Conservation (phyloP, 92 coral and sea anemone genomes). For the Heliopora coerulea region DNA sequence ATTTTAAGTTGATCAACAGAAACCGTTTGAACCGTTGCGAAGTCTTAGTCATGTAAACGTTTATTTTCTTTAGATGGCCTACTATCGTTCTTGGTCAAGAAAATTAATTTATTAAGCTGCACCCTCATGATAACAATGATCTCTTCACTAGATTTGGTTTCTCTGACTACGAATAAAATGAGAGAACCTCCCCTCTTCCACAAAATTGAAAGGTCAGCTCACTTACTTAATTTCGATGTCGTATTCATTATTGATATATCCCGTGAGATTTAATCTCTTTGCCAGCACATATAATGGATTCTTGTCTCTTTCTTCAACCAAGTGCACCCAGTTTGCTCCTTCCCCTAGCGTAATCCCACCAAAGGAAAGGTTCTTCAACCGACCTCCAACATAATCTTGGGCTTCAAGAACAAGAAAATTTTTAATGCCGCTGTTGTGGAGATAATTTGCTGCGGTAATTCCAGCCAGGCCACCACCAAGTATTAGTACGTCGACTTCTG, state of each 20-base stretch:
- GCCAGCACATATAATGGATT: slow-evolving; percentile 35
- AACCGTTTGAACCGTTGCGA: too few species aligned
- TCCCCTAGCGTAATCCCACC: slow-evolving; percentile 61
- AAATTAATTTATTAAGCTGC: too few species aligned
- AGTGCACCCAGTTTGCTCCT: slow-evolving; percentile 91
- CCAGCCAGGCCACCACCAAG: slow-evolving; percentile 90
- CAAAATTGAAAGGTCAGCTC: too few species aligned
- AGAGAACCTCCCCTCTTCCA: too few species aligned
- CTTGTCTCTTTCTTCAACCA: slow-evolving; percentile 38
- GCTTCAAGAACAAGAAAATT: slow-evolving; percentile 84
- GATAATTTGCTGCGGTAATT: slow-evolving; percentile 69
- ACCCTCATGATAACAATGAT: too few species aligned
- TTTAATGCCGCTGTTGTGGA: slow-evolving; percentile 59
- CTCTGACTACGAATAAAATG: too few species aligned
- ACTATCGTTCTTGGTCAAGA: too few species aligned
- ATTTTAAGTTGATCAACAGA: too few species aligned
- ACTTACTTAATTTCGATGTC: slow-evolving; percentile 39
- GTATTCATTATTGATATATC: not conserved
- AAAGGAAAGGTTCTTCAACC: slow-evolving; percentile 59
- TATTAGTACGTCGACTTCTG: slow-evolving; percentile 57
- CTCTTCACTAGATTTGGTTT: too few species aligned
- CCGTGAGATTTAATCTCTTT: slow-evolving; percentile 6
- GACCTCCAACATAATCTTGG: slow-evolving; percentile 83
- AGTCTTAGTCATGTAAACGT: too few species aligned
- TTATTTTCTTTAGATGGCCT: too few species aligned